These are phyloP conservation scores for Leuciscus idus DNA, from an alignment of 2,113 vertebrate species.

Conservation along the genomic window DNA sequence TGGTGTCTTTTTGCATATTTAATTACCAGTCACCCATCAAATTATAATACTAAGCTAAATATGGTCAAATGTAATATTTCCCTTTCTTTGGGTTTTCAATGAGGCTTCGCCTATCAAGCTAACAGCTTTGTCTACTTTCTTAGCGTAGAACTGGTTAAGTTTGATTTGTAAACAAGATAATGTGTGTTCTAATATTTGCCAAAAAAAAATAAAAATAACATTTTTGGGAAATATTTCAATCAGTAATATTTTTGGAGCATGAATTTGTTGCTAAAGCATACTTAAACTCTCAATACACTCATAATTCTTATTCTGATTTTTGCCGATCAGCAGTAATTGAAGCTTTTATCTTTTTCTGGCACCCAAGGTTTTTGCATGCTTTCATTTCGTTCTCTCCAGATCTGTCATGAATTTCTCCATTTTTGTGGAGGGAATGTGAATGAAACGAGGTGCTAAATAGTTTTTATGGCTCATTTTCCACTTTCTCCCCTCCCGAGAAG, in stretches of 20 bases:
- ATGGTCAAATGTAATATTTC: too few relatives aligned
- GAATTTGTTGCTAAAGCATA: not conserved
- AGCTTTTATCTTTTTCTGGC: slow-evolving; percentile 18
- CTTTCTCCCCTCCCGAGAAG: not conserved
- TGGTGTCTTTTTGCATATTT: too few relatives aligned
- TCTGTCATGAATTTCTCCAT: slow-evolving; percentile 12
- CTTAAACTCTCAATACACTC: not conserved
- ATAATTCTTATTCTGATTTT: not conserved
- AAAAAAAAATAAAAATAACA: too few relatives aligned
- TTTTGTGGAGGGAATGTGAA: slow-evolving; percentile 11
- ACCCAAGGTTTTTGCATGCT: slow-evolving; percentile 1
- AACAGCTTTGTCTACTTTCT: too few relatives aligned
- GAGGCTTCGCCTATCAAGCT: too few relatives aligned
- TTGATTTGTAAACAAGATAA: too few relatives aligned
- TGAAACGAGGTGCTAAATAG: slow-evolving; percentile 5
- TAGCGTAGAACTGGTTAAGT: too few relatives aligned
- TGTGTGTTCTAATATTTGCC: too few relatives aligned
- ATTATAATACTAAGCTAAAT: too few relatives aligned
- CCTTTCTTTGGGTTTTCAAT: too few relatives aligned
- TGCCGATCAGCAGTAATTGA: not conserved
- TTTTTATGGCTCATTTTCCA: slow-evolving; percentile 49
- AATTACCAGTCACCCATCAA: too few relatives aligned
- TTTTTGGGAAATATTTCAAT: too few relatives aligned
- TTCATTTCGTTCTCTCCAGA: slow-evolving; percentile 13
- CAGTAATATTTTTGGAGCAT: not conserved